Percentiles rank a stretch among this genome's conserved stretches.
Evolutionary conservation across 2,888 invertebrate genomes (phyloP).

Genomic region (Acleris sparsana): DNA sequence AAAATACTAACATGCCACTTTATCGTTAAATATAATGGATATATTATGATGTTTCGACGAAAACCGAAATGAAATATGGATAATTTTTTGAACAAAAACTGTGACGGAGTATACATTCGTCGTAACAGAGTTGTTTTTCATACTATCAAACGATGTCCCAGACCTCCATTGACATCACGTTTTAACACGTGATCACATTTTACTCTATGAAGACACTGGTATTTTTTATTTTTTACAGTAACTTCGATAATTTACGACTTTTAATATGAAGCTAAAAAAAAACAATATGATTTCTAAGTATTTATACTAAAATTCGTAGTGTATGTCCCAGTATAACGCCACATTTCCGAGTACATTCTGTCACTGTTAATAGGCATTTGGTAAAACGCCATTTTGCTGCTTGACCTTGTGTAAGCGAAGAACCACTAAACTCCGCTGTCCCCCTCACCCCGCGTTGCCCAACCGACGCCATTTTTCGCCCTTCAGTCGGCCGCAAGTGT

Average conservation of each 20-base stretch:
- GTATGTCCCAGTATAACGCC: not conserved
- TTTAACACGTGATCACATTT: too few species aligned
- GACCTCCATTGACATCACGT: not conserved
- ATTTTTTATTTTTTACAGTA: not conserved
- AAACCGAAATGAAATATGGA: not conserved
- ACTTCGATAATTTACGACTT: not conserved
- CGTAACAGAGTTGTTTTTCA: not conserved
- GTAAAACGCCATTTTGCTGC: not conserved
- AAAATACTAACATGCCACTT: not conserved
- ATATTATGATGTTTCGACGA: not conserved
- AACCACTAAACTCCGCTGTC: not conserved
- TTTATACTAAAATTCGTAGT: not conserved
- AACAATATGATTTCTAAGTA: not conserved
- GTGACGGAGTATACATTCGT: not conserved
- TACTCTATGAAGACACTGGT: not conserved
- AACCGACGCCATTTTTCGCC: not conserved
- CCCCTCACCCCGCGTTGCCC: not conserved
- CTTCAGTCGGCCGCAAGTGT: not conserved
- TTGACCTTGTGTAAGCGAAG: not conserved
- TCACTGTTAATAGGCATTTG: not conserved
- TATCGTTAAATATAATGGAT: not conserved
- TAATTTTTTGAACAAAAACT: not conserved
- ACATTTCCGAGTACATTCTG: not conserved
- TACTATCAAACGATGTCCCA: constrained; percentile 4
- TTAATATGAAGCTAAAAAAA: not conserved